Evolutionary conservation across 2,113 vertebrate genomes (phyloP).

Genomic region (Anolis carolinensis): DNA sequence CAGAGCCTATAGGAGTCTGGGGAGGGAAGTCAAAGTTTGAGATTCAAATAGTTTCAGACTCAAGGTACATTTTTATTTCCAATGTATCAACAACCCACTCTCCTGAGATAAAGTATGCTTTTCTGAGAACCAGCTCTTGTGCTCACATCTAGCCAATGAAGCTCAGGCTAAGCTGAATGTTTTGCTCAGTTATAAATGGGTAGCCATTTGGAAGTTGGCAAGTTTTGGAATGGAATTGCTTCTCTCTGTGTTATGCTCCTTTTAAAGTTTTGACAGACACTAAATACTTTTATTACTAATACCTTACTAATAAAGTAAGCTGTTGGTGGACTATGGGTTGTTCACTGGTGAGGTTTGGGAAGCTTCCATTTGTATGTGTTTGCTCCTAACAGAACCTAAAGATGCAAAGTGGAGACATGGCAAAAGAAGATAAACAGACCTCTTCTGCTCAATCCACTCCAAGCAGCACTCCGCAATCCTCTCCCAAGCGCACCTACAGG

Average conservation of each 20-base stretch:
- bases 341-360: slow-evolving; percentile 15
- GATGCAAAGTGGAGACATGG: slow-evolving; percentile 85
- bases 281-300: neutral
- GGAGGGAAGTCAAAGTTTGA: too few species aligned
- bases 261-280: neutral
- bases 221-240: neutral
- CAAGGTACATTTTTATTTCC: neutral
- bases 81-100: neutral
- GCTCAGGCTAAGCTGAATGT: neutral
- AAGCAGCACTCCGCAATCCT: slow-evolving; percentile 83
- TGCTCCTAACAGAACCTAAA: slow-evolving; percentile 85
- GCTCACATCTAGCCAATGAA: neutral
- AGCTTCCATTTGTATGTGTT: slow-evolving; percentile 25
- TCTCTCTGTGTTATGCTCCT: neutral
- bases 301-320: neutral
- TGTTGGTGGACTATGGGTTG: neutral
- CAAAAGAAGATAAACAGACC: slow-evolving; percentile 87
- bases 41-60: too few species aligned
- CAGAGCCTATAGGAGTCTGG: too few species aligned
- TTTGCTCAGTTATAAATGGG: rapidly evolving
- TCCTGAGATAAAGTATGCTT: neutral
- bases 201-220: neutral
- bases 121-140: neutral
- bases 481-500: slow-evolving; percentile 87
- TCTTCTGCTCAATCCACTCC: slow-evolving; percentile 90